A percentile compares a stretch with the other conserved stretches of the same genome.
phyloP scores from a whole-genome alignment of 92 coral and sea anemone genomes.

The Porites divaricata region DNA sequence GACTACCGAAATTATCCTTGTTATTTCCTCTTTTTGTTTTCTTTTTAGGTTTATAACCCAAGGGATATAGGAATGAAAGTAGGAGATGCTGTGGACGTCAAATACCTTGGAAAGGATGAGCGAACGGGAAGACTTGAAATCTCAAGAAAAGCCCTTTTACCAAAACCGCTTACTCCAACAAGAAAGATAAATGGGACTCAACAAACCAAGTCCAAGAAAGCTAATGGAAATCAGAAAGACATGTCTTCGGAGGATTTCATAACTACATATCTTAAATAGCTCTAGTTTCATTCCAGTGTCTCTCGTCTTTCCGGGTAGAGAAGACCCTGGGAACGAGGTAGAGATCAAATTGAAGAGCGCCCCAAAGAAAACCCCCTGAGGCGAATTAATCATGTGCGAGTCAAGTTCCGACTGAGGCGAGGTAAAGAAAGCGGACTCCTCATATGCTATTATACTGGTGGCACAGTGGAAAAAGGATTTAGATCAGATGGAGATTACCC shows the following conservation, averaged over 20 bases:
- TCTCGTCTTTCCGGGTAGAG: no score
- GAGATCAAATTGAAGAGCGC: no score
- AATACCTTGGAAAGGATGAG: constrained; percentile 82
- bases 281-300: not conserved
- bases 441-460: no score
- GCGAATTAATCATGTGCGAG: no score
- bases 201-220: constrained; percentile 3
- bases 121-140: constrained; percentile 69
- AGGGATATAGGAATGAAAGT: constrained; percentile 72
- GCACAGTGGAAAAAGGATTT: no score
- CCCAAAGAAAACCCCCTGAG: no score
- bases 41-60: constrained; percentile 65
- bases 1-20: not conserved
- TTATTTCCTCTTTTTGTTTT: not conserved
- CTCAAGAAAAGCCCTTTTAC: constrained; percentile 90
- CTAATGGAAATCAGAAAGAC: not conserved
- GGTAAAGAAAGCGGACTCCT: no score
- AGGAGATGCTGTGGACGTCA: constrained; percentile 78
- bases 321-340: no score
- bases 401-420: no score
- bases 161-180: constrained; percentile 42
- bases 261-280: constrained; percentile 11
- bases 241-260: constrained; percentile 29
- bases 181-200: not conserved
- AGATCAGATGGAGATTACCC: no score